Evolutionary conservation across 2,113 vertebrate genomes (phyloP), one percentile per base, ranked within the genome.

Genomic region (Pelodiscus sinensis): DNA sequence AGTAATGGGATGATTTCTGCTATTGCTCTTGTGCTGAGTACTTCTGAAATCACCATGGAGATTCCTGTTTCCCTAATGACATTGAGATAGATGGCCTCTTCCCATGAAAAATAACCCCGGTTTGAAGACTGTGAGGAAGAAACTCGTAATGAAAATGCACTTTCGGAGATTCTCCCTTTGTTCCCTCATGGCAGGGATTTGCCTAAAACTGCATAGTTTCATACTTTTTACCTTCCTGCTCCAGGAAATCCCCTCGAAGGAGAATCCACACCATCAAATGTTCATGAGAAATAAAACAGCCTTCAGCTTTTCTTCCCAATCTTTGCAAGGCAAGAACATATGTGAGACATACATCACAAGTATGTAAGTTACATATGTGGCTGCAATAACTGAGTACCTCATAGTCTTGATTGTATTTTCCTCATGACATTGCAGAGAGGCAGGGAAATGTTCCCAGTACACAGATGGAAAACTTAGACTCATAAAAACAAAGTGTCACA

Each of bases 11-110:
- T 80, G 38, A 90, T 96, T 90, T 25, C 84, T 68, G 54, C 75
- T 90, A 82, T 89, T 95, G 84, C 81, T 93, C 79, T 91, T 85
- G 60, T 87, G 84, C 90, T 82, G 94, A 92, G 93, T 94, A 71
- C 9, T 35, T 71, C 65, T 35, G 18, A 71, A 18, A 71, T 71
- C 65, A 35, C 65, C n/a, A 71, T 71, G 65, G 65, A 71, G 65
- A 71, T 31, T 71, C 65, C 65, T 35, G 4, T 71, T 68, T 16
- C 31, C 31, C 4, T 18, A 35, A 71, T 4, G 65, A 71, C 65
- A 71, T 35, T 21, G 65, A 19, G n/a, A 71, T 71, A 71, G 65
- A n/a, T 71, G 29, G 65, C n/a, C n/a, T 71, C 65, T 71, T 71
- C n/a, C 65, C 65, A 35, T 35, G 65, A n/a, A 71, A 71, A 35